Evolutionary conservation across 2,113 vertebrate genomes (phyloP), one percentile per base, ranked within the genome.

Genomic region (Sialia sialis): DNA sequence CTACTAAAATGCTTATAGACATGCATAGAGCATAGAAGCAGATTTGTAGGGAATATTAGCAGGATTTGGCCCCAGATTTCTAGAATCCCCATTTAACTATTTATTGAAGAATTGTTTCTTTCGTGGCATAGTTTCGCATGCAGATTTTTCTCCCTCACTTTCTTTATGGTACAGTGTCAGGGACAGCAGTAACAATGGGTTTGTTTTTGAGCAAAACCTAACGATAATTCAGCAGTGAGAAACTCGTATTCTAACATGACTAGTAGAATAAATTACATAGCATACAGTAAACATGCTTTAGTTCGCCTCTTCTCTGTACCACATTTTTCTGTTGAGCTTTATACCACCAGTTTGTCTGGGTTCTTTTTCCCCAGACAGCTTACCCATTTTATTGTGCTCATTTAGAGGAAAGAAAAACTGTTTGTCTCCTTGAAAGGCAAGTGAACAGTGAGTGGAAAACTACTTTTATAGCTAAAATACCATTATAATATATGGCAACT

Each of bases 331-430:
- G 38, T 90, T 94, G 85, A 87, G 95, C 83, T 93, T 97, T 97
- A 94, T 87, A 78, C 84, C 58, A 86, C 87, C 75, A 89, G 62
- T 93, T 89, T 95, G 80, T 90, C 87, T 94, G 79, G 80, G 66
- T 83, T 85, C 87, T 60, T 84, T 46, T 77, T 91, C 92, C 85
- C 68, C 56, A 92, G 87, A 90, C 82, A 94, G 86, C 92, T 95
- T 92, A 76, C 91, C 91, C 84, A 51, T 97, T 96, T 97, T 96
- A 95, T 97, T 95, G 90, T 97, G 91, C 96, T 96, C 94, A 82
- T 95, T 96, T 96, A 93, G 89, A 87, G 92, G 85, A 91, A 94
- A 97, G 94, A 95, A 96, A 97, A 97, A 94, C 89, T 94, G 93
- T 96, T 97, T 97, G 92, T 94, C 78, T 96, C 79, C 81, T 94